Evolutionary conservation across 2,113 vertebrate species (phyloP), one percentile per base, ranked within the genome.

Genomic region (Apistogramma diplotaenia): DNA sequence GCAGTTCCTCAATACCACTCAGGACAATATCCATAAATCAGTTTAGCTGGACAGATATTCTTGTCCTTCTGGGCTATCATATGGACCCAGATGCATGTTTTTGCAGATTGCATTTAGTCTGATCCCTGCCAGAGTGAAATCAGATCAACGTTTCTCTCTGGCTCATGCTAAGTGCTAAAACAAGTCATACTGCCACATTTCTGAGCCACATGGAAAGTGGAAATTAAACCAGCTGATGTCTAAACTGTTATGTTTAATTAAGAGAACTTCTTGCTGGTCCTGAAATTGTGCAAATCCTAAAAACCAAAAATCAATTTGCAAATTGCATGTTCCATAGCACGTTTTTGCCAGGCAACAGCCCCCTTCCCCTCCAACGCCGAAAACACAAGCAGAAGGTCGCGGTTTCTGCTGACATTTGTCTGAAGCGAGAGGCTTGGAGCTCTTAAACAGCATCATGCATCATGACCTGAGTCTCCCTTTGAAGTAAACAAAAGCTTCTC

Each of bases 11-110:
- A 90, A 81, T 29, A 79, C 80, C 85, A 85, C 76, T 85, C 74
- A 27, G 81, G 84, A 88, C 88, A 74, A 89, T 43, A 87, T 78
- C 83, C 73, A 89, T 87, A 86, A 90, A 93, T 92, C 90, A 89
- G 71, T 88, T 87, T 70, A 82, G 76, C 84, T 3, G 74, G 84
- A 53, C 78, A 79, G 88, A 94, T 84, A 79, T 35, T 83, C 87
- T 83, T 58, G 86, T 91, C 89, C 84, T 89, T 79, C 80, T 79
- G 85, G 76, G 79, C 76, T 82, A 85, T 83, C 86, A 55, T 79
- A 86, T 76, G 79, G 57, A 87, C 84, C 57, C 46, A 19, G 77
- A 81, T 81, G 80, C 57, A 67, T 56, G 57, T 83, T 77, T 88
- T 74, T 87, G 89, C 70, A 84, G 86, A 85, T 60, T 85, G 85